These are phyloP conservation scores for Python bivittatus DNA, from an alignment of 2,113 vertebrate genomes.

Conservation along the genomic window DNA sequence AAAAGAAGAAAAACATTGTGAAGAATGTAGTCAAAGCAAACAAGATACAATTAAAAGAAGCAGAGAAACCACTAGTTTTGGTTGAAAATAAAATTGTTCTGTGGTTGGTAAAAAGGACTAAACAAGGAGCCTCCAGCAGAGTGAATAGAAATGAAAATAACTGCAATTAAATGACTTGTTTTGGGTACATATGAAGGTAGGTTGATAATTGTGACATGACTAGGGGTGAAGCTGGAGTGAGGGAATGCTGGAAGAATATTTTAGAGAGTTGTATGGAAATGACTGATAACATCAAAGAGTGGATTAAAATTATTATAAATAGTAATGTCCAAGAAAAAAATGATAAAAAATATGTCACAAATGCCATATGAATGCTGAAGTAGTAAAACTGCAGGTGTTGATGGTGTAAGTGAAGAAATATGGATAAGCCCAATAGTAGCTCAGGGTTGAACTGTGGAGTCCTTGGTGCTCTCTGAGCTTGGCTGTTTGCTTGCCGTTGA, in stretches of 20 bases:
- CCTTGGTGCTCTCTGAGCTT: neutral
- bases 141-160: neutral
- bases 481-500: neutral
- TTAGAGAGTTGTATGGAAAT: neutral
- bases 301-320: neutral
- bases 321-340: neutral
- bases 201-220: neutral
- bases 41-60: neutral
- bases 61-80: neutral
- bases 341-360: neutral
- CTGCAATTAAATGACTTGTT: neutral
- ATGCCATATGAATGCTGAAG: neutral
- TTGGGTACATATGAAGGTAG: neutral
- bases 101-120: neutral
- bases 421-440: neutral
- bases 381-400: neutral
- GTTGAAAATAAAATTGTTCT: neutral
- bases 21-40: neutral
- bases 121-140: neutral
- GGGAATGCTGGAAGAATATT: neutral
- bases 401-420: neutral
- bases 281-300: neutral
- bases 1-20: neutral
- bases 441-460: neutral
- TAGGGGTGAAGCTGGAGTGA: neutral